phyloP scores from a whole-genome alignment of 2,888 invertebrate genomes.

The Heliothis peltigera region DNA sequence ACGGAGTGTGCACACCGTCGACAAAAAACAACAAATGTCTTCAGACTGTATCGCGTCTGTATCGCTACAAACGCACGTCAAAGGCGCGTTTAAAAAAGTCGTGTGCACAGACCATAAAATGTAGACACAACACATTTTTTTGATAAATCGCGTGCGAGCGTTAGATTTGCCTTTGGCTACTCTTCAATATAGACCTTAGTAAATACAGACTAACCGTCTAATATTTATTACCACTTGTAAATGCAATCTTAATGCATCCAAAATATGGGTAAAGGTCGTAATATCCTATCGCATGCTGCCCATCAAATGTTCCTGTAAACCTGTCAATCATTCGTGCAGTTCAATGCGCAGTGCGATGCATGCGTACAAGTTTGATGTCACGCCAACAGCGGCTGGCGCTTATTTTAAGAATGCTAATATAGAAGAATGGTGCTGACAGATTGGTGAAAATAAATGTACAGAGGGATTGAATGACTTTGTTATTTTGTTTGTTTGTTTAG shows the following conservation, averaged over 20 bases:
- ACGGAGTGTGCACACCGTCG: too few species aligned
- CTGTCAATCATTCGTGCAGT: conserved; percentile 11
- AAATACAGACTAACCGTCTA: too few species aligned
- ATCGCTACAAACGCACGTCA: too few species aligned
- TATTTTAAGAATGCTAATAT: conserved; percentile 45
- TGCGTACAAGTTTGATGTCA: conserved; percentile 42
- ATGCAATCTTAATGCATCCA: background rate
- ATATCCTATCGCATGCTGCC: background rate
- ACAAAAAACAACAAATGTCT: too few species aligned
- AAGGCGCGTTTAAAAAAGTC: too few species aligned
- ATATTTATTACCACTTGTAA: too few species aligned
- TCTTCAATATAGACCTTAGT: too few species aligned
- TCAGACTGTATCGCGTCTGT: too few species aligned
- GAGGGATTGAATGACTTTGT: background rate
- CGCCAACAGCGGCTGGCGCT: conserved; percentile 24
- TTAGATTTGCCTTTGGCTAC: too few species aligned
- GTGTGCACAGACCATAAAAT: too few species aligned
- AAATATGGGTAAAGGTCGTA: background rate
- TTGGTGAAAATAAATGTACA: background rate
- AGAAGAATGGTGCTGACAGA: conserved; percentile 18
- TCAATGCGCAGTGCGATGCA: conserved; percentile 25
- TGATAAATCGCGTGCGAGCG: too few species aligned
- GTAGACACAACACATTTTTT: too few species aligned
- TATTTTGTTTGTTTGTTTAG: background rate
- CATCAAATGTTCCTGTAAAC: background rate